A percentile compares a stretch with the other conserved stretches of the same genome.
Conservation (phyloP, 2,797 vertebrate species). For the Mycteria americana region DNA sequence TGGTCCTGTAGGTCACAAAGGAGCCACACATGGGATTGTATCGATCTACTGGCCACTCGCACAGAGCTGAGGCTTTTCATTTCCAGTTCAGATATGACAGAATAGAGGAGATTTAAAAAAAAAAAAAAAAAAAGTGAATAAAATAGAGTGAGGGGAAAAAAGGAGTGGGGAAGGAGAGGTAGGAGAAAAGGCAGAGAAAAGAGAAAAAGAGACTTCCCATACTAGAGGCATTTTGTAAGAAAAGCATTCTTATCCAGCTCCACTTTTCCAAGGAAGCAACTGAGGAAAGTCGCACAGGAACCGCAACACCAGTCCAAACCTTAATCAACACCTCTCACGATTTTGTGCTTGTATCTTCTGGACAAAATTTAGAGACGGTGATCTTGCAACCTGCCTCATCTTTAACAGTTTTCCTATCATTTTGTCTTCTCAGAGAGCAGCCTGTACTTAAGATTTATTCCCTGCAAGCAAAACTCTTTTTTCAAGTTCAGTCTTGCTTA, state of each 20-base stretch:
- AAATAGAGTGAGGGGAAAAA: not conserved
- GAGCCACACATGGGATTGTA: accelerated
- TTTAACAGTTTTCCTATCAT: not conserved
- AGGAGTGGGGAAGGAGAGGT: not conserved
- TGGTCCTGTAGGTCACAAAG: not conserved
- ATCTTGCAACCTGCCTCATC: not conserved
- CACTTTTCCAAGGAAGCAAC: not conserved
- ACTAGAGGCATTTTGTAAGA: not conserved
- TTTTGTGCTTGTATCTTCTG: not conserved
- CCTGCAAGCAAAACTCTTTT: conserved; percentile 40
- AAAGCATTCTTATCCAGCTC: not conserved
- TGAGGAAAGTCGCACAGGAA: accelerated
- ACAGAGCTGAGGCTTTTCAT: not conserved
- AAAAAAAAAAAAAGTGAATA: not conserved
- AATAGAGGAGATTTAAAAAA: not conserved
- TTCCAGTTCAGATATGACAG: not conserved
- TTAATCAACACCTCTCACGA: not conserved
- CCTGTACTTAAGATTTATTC: not conserved
- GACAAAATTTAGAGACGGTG: not conserved
- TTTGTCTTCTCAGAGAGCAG: conserved; percentile 2
- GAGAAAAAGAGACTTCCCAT: not conserved
- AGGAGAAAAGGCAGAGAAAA: not conserved
- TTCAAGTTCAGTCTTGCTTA: conserved; percentile 60
- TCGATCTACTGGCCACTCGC: accelerated
- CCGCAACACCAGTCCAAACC: not conserved